These are phyloP conservation scores for Anneissia japonica DNA, from an alignment of 35 echinoderm and acorn worm genomes.

Conservation along the genomic window DNA sequence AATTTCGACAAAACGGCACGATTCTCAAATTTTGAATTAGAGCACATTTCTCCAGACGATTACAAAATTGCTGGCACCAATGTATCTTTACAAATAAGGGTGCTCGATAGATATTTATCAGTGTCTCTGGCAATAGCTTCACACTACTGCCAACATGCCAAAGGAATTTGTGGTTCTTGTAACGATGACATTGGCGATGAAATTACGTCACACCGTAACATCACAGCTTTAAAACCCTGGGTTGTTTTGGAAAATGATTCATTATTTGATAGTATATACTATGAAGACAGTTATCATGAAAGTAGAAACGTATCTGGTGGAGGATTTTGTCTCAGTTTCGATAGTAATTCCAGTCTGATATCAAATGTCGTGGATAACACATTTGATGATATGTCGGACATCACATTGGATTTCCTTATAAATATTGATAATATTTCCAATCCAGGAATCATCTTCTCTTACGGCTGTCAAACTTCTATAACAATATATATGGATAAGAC, in stretches of 20 bases:
- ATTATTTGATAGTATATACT: slow-evolving; percentile 49
- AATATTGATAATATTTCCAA: neutral
- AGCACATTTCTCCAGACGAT: slow-evolving; percentile 21
- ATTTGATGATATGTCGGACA: slow-evolving; percentile 28
- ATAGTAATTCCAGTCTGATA: slow-evolving; percentile 42
- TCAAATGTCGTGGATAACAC: slow-evolving; percentile 51
- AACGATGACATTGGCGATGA: slow-evolving; percentile 63
- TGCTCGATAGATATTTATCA: slow-evolving; percentile 54
- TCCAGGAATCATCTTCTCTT: slow-evolving; percentile 64
- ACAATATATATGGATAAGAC: slow-evolving; percentile 46
- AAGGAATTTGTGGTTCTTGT: slow-evolving; percentile 77
- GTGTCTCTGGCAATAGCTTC: slow-evolving; percentile 4
- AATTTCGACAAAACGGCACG: neutral
- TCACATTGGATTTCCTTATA: slow-evolving; percentile 61
- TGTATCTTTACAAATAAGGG: neutral
- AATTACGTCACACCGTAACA: slow-evolving; percentile 15
- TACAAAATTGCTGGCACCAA: neutral
- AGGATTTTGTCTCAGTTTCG: slow-evolving; percentile 37
- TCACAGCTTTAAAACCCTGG: neutral
- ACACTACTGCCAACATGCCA: slow-evolving; percentile 19
- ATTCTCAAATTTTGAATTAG: slow-evolving; percentile 3
- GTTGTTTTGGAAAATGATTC: neutral
- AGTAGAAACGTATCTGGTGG: slow-evolving; percentile 32
- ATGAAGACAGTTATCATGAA: slow-evolving; percentile 34
- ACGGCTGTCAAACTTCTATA: slow-evolving; percentile 38